Evolutionary conservation across 2,888 invertebrate species (phyloP), one percentile per base, ranked within the genome.

Genomic region (Apotomis turbidana): DNA sequence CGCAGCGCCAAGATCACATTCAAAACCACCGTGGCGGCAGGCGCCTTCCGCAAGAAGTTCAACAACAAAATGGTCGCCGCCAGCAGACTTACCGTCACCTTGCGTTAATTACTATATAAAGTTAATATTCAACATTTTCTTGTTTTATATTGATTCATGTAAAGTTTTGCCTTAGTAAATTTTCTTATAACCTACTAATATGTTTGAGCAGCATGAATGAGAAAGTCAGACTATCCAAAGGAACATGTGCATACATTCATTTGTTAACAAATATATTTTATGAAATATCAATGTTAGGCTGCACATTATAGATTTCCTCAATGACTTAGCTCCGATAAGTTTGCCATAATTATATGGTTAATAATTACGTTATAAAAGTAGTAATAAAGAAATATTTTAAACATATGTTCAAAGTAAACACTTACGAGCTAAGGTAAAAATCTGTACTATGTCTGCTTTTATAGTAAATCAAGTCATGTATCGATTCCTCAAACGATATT

Each of bases 61-160:
- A 87, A 94, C 80, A 90, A 89, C 81, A 92, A 93, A 79, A 92
- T 94, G 91, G 93, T 94, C 0, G 92, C 94, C 8, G 93, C 93
- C 10, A 92, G 93, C 84, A 79, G 90, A 36, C 82, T 94, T 9
- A 78, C 87, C 49, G 93, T 94, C 75, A 80, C 80, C 0, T 80
- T 89, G 60, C 83, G 79, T 58, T 84, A 74, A 78, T 46, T 41
- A 44, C 41, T 62, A 36, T 36, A 55, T 15, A 55, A 41, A 41
- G 6, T 2, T 46, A 49, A 15, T 41, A 10, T 15, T 27, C 27
- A 27, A 27, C 55, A 44, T 44, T 27, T 38, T 36, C 52, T n/a
- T 44, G 57, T 49, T 49, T 49, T 49, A 2, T 49, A 49, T 6
- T 9, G 3, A 10, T 49, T 49, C 9, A 9, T 6, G 49, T 44